These are phyloP conservation scores for Gephyroberyx darwinii DNA, from an alignment of 2,797 vertebrate genomes.

Conservation along the genomic window DNA sequence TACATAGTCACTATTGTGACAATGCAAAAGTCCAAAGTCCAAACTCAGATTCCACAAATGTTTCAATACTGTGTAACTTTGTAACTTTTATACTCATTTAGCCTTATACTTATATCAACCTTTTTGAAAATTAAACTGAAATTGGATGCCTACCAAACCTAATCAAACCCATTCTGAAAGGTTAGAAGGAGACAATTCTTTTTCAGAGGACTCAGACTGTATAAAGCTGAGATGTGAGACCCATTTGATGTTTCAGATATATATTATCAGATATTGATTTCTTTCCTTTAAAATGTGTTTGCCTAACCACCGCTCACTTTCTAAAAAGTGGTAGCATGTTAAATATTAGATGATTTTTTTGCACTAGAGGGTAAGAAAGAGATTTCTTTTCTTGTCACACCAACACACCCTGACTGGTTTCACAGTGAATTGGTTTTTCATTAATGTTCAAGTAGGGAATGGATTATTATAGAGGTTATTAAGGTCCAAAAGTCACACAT, in stretches of 20 bases:
- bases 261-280: slow-evolving; percentile 42
- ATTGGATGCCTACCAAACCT: slow-evolving; percentile 12
- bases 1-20: no score
- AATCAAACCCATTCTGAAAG: slow-evolving; percentile 20
- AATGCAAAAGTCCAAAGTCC: no score
- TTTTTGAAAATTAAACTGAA: slow-evolving; percentile 19
- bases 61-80: no score
- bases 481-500: slow-evolving; percentile 59
- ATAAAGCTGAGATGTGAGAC: slow-evolving; percentile 27
- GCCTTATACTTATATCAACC: slow-evolving; percentile 13
- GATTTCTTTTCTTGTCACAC: slow-evolving; percentile 54
- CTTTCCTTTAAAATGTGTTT: slow-evolving; percentile 48
- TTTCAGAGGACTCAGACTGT: slow-evolving; percentile 2
- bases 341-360: slow-evolving; percentile 53
- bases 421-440: slow-evolving; percentile 61
- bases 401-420: slow-evolving; percentile 46
- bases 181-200: slow-evolving; percentile 1
- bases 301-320: slow-evolving; percentile 32
- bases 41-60: no score
- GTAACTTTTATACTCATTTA: no score
- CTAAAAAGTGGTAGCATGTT: slow-evolving; percentile 42
- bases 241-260: slow-evolving; percentile 50
- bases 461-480: slow-evolving; percentile 71
- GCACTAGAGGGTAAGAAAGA: slow-evolving; percentile 43
- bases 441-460: slow-evolving; percentile 57